Conservation (phyloP, 2,797 vertebrate species). For the Microctenopoma stevenorrisi region DNA sequence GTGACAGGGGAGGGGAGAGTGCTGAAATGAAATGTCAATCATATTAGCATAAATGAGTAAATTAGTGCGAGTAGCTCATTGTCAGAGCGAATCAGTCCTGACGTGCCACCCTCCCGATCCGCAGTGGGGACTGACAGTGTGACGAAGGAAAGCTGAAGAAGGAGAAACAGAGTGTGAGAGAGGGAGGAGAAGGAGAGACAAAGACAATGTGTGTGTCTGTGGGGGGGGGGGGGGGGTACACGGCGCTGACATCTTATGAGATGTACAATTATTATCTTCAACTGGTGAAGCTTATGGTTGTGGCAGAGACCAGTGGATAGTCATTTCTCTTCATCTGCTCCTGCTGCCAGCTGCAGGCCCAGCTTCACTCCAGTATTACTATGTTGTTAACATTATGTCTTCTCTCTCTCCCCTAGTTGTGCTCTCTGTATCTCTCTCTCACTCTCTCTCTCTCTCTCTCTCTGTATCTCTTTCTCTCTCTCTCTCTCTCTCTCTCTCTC, state of each 20-base stretch:
- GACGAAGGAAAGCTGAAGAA: conserved; percentile 38
- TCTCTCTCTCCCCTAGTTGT: no score
- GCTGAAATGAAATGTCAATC: conserved; percentile 90
- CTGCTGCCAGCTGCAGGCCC: conserved; percentile 27
- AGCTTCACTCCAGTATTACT: neutral
- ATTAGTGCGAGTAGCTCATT: conserved; percentile 93
- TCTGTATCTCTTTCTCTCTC: no score
- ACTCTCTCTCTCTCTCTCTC: no score
- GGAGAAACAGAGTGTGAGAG: conserved; percentile 23
- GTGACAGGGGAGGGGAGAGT: conserved; percentile 66
- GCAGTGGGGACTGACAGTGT: conserved; percentile 43
- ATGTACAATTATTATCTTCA: conserved; percentile 68
- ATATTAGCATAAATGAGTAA: conserved; percentile 93
- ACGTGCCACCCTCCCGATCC: conserved; percentile 78
- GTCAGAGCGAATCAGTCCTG: conserved; percentile 93
- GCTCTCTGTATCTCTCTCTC: no score
- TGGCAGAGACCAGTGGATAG: conserved; percentile 38
- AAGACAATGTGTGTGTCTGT: conserved; percentile 24
- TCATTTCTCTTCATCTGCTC: conserved; percentile 56
- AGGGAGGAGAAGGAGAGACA: conserved; percentile 48
- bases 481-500: no score
- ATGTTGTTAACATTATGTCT: no score
- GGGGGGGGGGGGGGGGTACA: conserved; percentile 41
- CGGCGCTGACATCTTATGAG: conserved; percentile 67
- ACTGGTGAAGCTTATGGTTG: conserved; percentile 35